Base-by-base conservation (phyloP, 2,888 invertebrate genomes). In the Calameuta filiformis region DNA sequence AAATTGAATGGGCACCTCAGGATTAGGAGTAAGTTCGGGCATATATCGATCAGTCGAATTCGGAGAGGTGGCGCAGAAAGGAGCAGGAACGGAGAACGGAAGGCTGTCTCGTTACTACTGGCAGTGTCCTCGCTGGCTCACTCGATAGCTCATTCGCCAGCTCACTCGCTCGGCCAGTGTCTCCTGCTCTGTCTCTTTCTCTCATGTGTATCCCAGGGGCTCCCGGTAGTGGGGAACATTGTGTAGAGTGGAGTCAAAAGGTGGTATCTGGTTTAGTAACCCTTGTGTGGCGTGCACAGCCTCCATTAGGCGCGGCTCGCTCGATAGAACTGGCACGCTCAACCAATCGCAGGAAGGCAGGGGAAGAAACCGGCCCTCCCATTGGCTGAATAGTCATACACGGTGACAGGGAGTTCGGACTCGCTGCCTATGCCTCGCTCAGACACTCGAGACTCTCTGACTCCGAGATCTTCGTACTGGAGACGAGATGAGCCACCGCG, bases 281-380 rank as follows among this genome's bases (percentile, higher is more conserved):
- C 71, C 75, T 75, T 40, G 75, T n/a, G 37, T 73, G 56, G 71
- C 73, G 73, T 73, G 75, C 78, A 75, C 76, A 78, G 78, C 78
- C 78, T 78, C 78, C 75, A 84, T 88, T 86, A 90, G 91, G 91
- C 89, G 90, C 91, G 90, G 90, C 90, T 85, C 90, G 91, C 88
- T 90, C 91, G 90, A 91, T 91, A 91, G 89, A 87, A 88, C 85
- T 86, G 85, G 79, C 78, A 84, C 84, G 76, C 80, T 82, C 85
- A 84, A 84, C 91, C 91, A 91, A 91, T 91, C 87, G 85, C 85
- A 84, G 84, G 81, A 80, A 80, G 82, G 83, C 83, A 78, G 85
- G 83, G 89, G 83, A 89, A 89, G 87, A 87, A 88, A 88, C 86
- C 85, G 83, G 84, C 78, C 82, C 83, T 79, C 83, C 86, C 85